Base-by-base conservation (phyloP, 1,140 invertebrate species). In the Drosophila triauraria region DNA sequence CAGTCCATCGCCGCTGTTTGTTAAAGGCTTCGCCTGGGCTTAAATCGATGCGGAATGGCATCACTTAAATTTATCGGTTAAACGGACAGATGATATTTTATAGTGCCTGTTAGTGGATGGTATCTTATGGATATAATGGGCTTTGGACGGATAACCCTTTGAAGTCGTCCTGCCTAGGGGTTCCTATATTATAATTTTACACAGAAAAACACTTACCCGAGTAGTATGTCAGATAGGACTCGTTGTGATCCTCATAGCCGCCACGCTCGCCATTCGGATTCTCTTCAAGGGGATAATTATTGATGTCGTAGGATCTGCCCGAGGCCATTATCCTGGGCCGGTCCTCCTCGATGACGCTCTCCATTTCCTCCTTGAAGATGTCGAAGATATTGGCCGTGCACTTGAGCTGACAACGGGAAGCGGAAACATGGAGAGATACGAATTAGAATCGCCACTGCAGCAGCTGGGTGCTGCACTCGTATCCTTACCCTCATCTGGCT, bases 401-500 rank as follows among this genome's bases (percentile, higher is more conserved):
- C 77, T 93, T 93, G 30, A 93, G 84, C 92, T 93, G 51, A 43
- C 35, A 50, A 35, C 25, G 48, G 32, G 48, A 57, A 56, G 25
- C 30, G 20, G 30, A 38, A 54, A 75, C 50, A 40, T n/a, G 15
- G 17, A 10, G 13, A 20, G 53, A 13, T 46, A 27, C 30, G 50
- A 48, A 61, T 75, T 48, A 53, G 76, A 51, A 63, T 57, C 43
- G 32, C 9, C 38, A 54, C 35, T 54, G 32, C 38, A 35, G 44
- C 25, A 38, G 40, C 20, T 20, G 20, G 20, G 20, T 20, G 20
- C 20, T 15, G 30, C 13, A 35, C 7, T 27, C 9, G 32, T 51
- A 27, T 67, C 25, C 69, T 74, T 82, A 94, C 94, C 93, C 93
- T 93, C 84, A 94, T 93, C 92, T 93, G 94, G 47, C 93, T 93